These are phyloP conservation scores for Thereuonema tuberculata DNA, from an alignment of 1,140 invertebrate genomes.

Conservation along the genomic window DNA sequence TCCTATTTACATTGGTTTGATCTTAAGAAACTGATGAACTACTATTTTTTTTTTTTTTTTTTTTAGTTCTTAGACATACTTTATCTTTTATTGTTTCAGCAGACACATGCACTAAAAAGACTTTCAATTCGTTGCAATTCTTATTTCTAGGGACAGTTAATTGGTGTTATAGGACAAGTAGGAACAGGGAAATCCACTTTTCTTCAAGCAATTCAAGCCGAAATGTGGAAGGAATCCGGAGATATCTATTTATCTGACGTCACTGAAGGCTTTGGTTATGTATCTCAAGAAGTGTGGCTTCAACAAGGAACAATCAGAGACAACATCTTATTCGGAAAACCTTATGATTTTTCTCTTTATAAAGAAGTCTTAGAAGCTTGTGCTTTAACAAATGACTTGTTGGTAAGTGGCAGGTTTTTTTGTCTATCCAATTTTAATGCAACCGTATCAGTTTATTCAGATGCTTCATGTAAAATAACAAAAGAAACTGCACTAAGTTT, in stretches of 20 bases:
- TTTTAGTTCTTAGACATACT: too few species aligned
- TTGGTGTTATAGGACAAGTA: slow-evolving; percentile 47
- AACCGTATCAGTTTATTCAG: too few species aligned
- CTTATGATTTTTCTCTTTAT: slow-evolving; percentile 62
- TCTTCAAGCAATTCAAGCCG: slow-evolving; percentile 55
- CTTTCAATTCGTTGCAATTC: too few species aligned
- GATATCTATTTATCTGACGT: slow-evolving; percentile 29
- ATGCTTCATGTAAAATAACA: too few species aligned
- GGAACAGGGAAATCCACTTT: slow-evolving; percentile 65
- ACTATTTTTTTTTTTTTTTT: too few species aligned
- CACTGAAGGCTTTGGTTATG: slow-evolving; percentile 63
- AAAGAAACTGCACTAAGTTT: too few species aligned
- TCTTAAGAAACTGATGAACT: too few species aligned
- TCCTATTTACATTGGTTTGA: too few species aligned
- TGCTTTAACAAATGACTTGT: slow-evolving; percentile 59
- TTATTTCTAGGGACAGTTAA: slow-evolving; percentile 37
- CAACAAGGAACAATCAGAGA: slow-evolving; percentile 74
- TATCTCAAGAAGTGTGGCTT: slow-evolving; percentile 82
- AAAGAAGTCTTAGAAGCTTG: slow-evolving; percentile 58
- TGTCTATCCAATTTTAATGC: too few species aligned
- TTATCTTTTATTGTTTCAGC: too few species aligned
- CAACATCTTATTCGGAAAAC: slow-evolving; percentile 83
- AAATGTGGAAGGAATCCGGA: slow-evolving; percentile 49
- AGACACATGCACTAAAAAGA: too few species aligned
- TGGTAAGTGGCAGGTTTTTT: too few species aligned